These are phyloP conservation scores for Peromyscus aztecus DNA, from an alignment of 2,797 vertebrate species.

Conservation along the genomic window DNA sequence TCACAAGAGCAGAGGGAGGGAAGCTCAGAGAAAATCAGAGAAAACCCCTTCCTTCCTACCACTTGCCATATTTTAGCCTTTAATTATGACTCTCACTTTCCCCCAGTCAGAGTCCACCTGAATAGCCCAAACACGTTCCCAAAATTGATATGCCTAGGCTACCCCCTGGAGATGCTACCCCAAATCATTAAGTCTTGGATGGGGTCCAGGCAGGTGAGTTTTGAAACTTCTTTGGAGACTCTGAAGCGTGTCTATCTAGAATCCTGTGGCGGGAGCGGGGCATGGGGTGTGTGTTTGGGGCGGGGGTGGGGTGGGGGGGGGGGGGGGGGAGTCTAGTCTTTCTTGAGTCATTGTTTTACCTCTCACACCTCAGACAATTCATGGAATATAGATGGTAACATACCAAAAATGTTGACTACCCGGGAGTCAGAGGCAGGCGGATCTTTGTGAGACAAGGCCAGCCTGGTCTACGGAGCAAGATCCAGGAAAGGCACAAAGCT, in stretches of 20 bases:
- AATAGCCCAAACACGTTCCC: not conserved
- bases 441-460: no score
- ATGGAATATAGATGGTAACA: not conserved
- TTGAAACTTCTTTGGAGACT: not conserved
- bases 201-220: no score
- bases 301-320: no score
- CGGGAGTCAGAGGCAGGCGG: no score
- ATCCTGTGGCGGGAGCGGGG: no score
- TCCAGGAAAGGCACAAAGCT: no score
- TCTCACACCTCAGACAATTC: not conserved
- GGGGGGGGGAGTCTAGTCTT: not conserved
- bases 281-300: no score
- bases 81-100: not conserved
- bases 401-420: not conserved
- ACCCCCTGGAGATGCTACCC: not conserved
- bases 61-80: not conserved
- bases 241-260: not conserved
- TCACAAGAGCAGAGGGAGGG: not conserved
- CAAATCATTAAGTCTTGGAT: not conserved
- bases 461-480: no score
- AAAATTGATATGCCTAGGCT: not conserved
- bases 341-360: not conserved
- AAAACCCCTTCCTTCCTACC: not conserved
- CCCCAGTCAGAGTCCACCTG: not conserved
- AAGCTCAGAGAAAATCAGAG: not conserved